These are phyloP conservation scores for Malacoraja senta DNA, from an alignment of 2,797 vertebrate genomes.

Conservation along the genomic window DNA sequence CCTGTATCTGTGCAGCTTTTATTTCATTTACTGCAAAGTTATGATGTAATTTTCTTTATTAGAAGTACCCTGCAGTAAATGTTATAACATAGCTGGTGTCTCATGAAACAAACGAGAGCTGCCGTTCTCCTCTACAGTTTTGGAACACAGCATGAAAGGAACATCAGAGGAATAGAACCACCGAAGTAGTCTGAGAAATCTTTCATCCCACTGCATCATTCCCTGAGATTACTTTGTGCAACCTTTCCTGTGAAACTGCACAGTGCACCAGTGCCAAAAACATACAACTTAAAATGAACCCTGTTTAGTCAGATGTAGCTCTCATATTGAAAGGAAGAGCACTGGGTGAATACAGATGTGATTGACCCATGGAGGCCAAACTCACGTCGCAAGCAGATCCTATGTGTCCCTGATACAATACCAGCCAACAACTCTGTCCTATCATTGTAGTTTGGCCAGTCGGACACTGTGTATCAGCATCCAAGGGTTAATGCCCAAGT, in stretches of 20 bases:
- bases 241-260: background rate
- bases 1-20: background rate
- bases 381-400: background rate
- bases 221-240: conserved; percentile 7
- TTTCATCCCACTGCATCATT: conserved; percentile 19
- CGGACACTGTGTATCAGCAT: conserved; percentile 51
- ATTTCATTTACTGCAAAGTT: background rate
- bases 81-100: background rate
- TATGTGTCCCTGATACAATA: conserved; percentile 37
- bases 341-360: conserved; percentile 22
- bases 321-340: background rate
- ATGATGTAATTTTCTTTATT: background rate
- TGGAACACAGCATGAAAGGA: background rate
- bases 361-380: background rate
- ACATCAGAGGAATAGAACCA: background rate
- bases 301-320: conserved; percentile 2
- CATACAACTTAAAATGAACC: conserved; percentile 1
- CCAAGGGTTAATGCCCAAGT: conserved; percentile 67
- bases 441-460: conserved; percentile 2
- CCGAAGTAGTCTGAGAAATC: background rate
- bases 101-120: background rate
- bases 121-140: background rate
- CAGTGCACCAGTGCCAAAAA: background rate
- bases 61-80: background rate
- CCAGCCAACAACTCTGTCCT: background rate